These are phyloP conservation scores for Nothura maculosa DNA, from an alignment of 2,797 vertebrate species.

Conservation along the genomic window DNA sequence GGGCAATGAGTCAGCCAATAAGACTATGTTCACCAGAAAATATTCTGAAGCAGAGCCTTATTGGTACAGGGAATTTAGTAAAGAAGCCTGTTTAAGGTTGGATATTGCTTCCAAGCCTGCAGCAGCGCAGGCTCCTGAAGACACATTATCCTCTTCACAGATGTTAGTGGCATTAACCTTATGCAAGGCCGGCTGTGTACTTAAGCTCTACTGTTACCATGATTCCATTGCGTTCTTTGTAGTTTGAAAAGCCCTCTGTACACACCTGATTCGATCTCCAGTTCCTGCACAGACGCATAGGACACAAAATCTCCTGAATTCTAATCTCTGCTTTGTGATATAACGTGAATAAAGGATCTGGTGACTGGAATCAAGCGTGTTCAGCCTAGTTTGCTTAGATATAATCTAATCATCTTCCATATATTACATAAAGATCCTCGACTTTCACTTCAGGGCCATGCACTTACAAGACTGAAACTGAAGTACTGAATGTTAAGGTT, in stretches of 20 bases:
- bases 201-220: not conserved
- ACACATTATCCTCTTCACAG: not conserved
- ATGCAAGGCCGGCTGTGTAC: not conserved
- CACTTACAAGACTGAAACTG: accelerated
- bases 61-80: not conserved
- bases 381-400: not conserved
- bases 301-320: not conserved
- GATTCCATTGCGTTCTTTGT: not conserved
- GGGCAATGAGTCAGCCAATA: not conserved
- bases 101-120: not conserved
- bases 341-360: not conserved
- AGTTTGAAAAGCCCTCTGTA: not conserved
- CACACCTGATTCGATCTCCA: not conserved
- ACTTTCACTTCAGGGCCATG: not conserved
- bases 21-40: not conserved
- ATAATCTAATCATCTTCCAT: not conserved
- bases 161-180: not conserved
- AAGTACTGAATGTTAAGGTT: not conserved
- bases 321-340: not conserved
- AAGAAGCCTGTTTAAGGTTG: not conserved
- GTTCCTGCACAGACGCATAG: not conserved
- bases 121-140: not conserved
- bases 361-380: not conserved
- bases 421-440: not conserved
- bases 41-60: not conserved